Conservation (phyloP, 2,888 invertebrate species). For the Heteromyza rotundicornis region DNA sequence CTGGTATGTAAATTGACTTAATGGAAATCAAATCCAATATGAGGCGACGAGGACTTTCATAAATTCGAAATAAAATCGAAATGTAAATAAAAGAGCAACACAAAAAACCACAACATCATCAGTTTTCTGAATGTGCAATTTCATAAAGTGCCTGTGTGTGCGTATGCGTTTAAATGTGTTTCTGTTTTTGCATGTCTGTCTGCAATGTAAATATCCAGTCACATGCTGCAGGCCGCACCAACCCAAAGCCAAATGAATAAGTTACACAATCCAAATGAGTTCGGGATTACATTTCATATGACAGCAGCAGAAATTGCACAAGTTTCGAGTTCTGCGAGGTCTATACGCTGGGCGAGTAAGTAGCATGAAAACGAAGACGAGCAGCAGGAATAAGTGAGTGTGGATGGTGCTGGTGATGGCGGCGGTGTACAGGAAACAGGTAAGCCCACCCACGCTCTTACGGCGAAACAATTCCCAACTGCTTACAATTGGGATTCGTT, state of each 20-base stretch:
- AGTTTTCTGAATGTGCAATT: conserved; percentile 1
- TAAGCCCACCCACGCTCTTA: too few species aligned
- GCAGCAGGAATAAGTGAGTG: neutral
- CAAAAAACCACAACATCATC: neutral
- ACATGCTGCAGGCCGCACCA: conserved; percentile 26
- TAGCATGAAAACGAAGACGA: neutral
- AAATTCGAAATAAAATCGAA: too few species aligned
- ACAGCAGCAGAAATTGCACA: conserved; percentile 23
- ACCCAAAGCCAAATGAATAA: conserved; percentile 33
- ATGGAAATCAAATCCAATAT: too few species aligned
- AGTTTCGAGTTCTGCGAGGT: neutral
- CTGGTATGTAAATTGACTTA: too few species aligned
- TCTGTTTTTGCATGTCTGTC: conserved; percentile 21
- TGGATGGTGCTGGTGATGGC: neutral
- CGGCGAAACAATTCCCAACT: too few species aligned
- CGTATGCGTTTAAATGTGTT: conserved; percentile 27
- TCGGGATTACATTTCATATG: conserved; percentile 18
- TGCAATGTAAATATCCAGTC: conserved; percentile 32
- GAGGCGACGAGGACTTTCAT: too few species aligned
- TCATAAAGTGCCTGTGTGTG: neutral
- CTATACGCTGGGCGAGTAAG: neutral
- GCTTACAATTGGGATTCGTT: too few species aligned
- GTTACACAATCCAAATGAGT: conserved; percentile 22
- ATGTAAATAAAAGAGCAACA: neutral
- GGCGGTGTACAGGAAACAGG: too few species aligned